Conservation (phyloP, 2,113 vertebrate species). For the Chaetops frenatus region DNA sequence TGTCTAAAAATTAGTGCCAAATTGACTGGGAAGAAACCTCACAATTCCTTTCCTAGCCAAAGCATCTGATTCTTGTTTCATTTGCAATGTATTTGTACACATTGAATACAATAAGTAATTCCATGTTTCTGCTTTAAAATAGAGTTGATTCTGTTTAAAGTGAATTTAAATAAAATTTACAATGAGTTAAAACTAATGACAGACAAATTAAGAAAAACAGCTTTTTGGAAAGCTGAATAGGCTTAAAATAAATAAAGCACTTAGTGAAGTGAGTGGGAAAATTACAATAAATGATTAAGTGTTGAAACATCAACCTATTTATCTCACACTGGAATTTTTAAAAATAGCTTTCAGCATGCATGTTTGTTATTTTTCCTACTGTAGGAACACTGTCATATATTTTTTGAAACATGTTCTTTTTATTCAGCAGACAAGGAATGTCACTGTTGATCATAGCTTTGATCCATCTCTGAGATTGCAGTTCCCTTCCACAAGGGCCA, state of each 20-base stretch:
- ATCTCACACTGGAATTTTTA: neutral
- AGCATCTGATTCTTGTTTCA: neutral
- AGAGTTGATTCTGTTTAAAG: neutral
- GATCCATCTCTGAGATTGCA: neutral
- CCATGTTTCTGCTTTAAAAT: neutral
- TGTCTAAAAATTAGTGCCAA: neutral
- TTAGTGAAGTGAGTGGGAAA: neutral
- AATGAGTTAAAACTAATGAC: neutral
- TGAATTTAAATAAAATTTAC: neutral
- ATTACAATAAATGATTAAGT: conserved; percentile 8
- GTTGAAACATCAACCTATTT: neutral
- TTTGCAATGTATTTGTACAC: neutral
- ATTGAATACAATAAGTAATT: neutral
- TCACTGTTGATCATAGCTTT: neutral
- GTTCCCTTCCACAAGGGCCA: neutral
- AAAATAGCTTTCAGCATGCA: neutral
- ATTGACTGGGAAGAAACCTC: neutral
- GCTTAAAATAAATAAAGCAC: neutral
- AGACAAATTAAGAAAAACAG: neutral
- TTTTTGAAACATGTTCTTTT: neutral
- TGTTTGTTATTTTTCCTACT: neutral
- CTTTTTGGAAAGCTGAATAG: neutral
- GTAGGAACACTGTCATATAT: neutral
- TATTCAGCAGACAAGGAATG: neutral
- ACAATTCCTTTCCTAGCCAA: neutral